These are phyloP conservation scores for Lepidonotus clava DNA, from an alignment of 2,888 invertebrate genomes.

Conservation along the genomic window DNA sequence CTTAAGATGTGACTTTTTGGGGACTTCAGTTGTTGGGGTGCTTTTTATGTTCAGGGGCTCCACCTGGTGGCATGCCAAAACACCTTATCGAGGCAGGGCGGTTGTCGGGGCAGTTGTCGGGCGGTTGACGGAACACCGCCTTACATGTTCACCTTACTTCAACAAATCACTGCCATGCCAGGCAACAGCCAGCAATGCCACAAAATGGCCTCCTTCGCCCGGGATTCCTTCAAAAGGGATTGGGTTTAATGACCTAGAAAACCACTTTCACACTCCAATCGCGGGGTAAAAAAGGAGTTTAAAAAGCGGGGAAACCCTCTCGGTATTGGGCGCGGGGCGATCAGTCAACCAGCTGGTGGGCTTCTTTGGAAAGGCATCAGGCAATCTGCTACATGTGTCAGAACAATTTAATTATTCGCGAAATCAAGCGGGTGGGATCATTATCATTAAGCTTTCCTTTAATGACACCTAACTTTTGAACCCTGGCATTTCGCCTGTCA, in stretches of 20 bases:
- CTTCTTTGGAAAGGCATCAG: not conserved
- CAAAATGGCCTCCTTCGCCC: not conserved
- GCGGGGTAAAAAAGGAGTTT: not conserved
- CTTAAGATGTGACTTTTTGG: too few relatives aligned
- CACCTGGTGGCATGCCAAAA: too few relatives aligned
- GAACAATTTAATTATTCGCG: slow-evolving; percentile 39
- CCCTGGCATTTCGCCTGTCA: slow-evolving; percentile 30
- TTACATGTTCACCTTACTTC: too few relatives aligned
- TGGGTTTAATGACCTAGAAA: slow-evolving; percentile 31
- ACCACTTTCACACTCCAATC: slow-evolving; percentile 31
- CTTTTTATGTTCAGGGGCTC: too few relatives aligned
- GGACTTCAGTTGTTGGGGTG: too few relatives aligned
- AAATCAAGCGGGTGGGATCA: not conserved
- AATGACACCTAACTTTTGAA: slow-evolving; percentile 26
- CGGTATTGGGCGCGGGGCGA: not conserved
- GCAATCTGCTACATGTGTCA: slow-evolving; percentile 1
- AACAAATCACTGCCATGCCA: too few relatives aligned
- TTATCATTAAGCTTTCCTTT: slow-evolving; percentile 36
- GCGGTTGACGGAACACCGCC: too few relatives aligned
- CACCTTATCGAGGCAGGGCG: too few relatives aligned
- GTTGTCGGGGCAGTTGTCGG: too few relatives aligned
- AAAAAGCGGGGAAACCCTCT: not conserved
- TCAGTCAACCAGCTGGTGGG: not conserved
- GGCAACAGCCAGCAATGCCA: not conserved
- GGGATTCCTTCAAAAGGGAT: slow-evolving; percentile 32